Percentiles rank a stretch among this genome's conserved stretches.
These are phyloP conservation scores for Anthoscopus minutus DNA, from an alignment of 2,113 vertebrate genomes.

Conservation along the genomic window DNA sequence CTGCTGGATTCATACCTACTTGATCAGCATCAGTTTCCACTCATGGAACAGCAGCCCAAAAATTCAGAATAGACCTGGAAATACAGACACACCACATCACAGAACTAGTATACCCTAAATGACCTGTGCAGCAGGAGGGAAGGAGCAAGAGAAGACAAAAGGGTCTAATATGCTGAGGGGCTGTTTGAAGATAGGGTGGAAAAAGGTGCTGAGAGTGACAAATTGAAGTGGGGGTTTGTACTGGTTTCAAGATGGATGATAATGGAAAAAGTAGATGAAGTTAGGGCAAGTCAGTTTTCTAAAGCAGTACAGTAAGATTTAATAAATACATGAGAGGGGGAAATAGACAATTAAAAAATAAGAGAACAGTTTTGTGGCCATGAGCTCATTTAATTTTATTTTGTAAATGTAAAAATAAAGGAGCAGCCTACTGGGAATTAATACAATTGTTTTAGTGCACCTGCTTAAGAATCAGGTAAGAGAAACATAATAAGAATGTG, in stretches of 20 bases:
- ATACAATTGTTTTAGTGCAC: background rate
- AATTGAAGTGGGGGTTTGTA: background rate
- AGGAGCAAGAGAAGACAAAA: background rate
- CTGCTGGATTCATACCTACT: background rate
- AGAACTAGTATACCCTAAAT: background rate
- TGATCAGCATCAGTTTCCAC: background rate
- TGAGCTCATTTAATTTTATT: background rate
- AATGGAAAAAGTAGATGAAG: background rate
- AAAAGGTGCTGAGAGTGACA: background rate
- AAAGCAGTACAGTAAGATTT: background rate
- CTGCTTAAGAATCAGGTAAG: background rate
- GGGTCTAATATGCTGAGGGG: background rate
- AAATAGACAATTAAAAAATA: background rate
- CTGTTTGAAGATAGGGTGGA: background rate
- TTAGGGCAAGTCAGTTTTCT: background rate
- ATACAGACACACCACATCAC: background rate
- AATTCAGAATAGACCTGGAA: background rate
- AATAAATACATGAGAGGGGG: fast-evolving
- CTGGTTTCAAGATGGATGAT: background rate
- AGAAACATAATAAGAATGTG: background rate
- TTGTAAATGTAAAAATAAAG: background rate
- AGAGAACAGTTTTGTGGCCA: background rate
- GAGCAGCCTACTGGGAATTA: background rate
- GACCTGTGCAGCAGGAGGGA: background rate
- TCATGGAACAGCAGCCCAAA: background rate